phyloP scores from a whole-genome alignment of 2,888 invertebrate genomes.

The Caenorhabditis imperialis region DNA sequence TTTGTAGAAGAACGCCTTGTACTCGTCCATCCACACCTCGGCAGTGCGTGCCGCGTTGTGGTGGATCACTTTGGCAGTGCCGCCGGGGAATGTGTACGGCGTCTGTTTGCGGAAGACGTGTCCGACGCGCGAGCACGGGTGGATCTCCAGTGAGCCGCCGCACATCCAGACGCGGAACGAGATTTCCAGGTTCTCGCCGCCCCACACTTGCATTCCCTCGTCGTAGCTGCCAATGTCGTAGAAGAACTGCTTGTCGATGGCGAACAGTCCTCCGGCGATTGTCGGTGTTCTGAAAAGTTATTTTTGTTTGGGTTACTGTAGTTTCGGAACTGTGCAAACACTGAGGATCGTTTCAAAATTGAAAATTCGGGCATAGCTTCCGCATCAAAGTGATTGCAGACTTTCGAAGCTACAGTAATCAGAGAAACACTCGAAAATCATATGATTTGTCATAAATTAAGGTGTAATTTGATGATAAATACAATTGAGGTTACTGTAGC shows the following conservation, averaged over 20 bases:
- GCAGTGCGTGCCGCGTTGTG: conserved; percentile 96
- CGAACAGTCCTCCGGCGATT: conserved; percentile 94
- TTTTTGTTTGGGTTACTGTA: too few relatives aligned
- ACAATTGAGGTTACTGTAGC: too few relatives aligned
- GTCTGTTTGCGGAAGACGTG: conserved; percentile 98
- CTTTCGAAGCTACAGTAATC: too few relatives aligned
- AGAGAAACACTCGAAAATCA: too few relatives aligned
- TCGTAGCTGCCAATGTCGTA: conserved; percentile 98
- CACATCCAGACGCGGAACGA: conserved; percentile 97
- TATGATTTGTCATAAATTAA: too few relatives aligned
- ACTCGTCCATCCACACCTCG: conserved; percentile 99
- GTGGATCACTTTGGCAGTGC: conserved; percentile 83
- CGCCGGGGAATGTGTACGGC: conserved; percentile 99
- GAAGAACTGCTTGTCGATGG: conserved; percentile 96
- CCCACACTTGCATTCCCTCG: conserved; percentile 99
- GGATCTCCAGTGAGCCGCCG: conserved; percentile 94
- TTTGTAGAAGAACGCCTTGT: conserved; percentile 84
- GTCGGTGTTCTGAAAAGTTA: conserved; percentile 87
- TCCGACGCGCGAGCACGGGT: conserved; percentile 94
- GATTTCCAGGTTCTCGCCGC: conserved; percentile 95
- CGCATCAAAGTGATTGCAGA: too few relatives aligned
- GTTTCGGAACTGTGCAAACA: too few relatives aligned
- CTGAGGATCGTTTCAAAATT: too few relatives aligned
- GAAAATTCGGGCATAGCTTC: too few relatives aligned
- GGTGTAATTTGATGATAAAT: too few relatives aligned